phyloP scores from a whole-genome alignment of 2,113 vertebrate species.

The Dinomys branickii region DNA sequence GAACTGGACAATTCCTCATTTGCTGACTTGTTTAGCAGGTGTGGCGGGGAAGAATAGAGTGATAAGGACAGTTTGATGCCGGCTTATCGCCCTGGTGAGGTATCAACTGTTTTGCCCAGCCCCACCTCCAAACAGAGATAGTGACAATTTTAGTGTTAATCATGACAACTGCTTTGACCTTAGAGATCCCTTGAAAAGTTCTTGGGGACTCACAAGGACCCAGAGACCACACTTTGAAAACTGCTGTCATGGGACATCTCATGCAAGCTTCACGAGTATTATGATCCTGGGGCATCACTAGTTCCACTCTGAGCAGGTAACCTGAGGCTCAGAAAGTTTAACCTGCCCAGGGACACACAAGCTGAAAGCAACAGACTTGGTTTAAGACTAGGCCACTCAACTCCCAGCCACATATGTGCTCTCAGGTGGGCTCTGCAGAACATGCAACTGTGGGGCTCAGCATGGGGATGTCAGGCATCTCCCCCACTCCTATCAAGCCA shows the following conservation, averaged over 20 bases:
- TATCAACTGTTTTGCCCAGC: background rate
- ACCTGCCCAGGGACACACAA: background rate
- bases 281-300: no score
- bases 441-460: background rate
- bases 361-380: background rate
- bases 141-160: background rate
- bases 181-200: background rate
- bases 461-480: background rate
- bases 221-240: fast-evolving
- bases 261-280: background rate
- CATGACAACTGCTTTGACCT: background rate
- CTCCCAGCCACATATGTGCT: background rate
- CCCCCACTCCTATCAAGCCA: background rate
- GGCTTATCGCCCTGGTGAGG: background rate
- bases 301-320: background rate
- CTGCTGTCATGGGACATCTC: background rate
- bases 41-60: fast-evolving
- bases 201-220: background rate
- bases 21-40: background rate
- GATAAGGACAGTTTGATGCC: fast-evolving
- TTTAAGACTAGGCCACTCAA: background rate
- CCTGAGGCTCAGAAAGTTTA: background rate
- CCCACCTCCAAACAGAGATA: background rate
- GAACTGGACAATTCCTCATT: background rate
- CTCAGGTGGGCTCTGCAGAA: background rate